Base-by-base conservation (phyloP, 2,113 vertebrate genomes). In the Rhinolophus sinicus region DNA sequence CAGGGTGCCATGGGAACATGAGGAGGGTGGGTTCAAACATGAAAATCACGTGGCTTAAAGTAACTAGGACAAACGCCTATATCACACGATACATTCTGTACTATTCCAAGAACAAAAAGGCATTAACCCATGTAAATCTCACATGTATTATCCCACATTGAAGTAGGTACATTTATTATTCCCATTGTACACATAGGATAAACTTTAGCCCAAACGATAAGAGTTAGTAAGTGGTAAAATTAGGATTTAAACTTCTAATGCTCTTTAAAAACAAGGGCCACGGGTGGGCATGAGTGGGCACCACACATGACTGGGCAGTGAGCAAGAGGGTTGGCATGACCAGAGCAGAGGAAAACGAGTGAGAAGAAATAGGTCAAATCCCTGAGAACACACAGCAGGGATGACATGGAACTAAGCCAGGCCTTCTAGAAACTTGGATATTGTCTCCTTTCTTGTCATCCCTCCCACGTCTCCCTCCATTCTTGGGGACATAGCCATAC, bases 1-100 rank as follows among this genome's bases (percentile, higher is more conserved):
- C 3, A 40, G 14, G 44, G 54, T 6, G 1, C 28, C 14, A 0
- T 4, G 56, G 67, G 24, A 38, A 54, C 26, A 0, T 0, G 24
- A 24, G 5, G 38, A 62, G 35, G 9, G 12, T 0, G 21, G 8
- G 5, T 33, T 30, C 54, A n/a, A 40, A 75, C 0, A 5, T 13
- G 28, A 56, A n/a, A 35, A 16, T 50, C 54, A 0, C 0, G 8
- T 13, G 82, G 56, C 38, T 73, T 33, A 30, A 75, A 38, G 15
- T 22, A 14, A 30, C 40, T 2, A 19, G 24, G n/a, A 15, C 35
- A 62, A 84, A 38, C 14, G 10, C 33, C 28, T 8, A 18, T 12
- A 1, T 21, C 22, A 21, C 6, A 28, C 35, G 16, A 0, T 86
- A 50, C 3, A 24, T 6, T 16, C 44, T 60, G 40, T 1, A 16